Evolutionary conservation across 1,140 invertebrate species (phyloP), one percentile per base, ranked within the genome.

Genomic region (Drosophila busckii): DNA sequence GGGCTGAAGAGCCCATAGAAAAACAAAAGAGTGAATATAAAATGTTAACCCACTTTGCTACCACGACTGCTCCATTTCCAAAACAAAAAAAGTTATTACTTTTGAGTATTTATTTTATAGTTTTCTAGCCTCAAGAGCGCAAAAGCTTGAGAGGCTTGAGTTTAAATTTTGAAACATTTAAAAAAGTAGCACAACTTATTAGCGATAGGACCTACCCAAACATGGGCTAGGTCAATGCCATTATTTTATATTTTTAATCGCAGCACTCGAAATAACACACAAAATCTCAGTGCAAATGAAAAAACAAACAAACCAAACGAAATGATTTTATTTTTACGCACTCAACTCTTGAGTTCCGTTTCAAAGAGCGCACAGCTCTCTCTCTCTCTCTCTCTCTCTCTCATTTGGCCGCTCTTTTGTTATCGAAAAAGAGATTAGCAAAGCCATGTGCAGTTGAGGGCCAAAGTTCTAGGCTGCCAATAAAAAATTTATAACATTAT

Each of bases 31-130:
- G 9, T 2, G 17, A 10, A 41, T 8, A 16, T 3, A 13, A 69
- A 53, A 60, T 46, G 45, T 53, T 80, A 80, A 73, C 73, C 68
- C 68, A 80, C 58, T 82, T 80, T 61, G 52, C 53, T 28, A 28
- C 60, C 38, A 48, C 53, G 40, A 52, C 42, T 71, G 67, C 63
- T 54, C 34, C 56, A 48, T 64, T 67, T 70, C 46, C 70, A 73
- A 78, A 78, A 45, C 58, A 48, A 53, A 45, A 80, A 73, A 73
- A 68, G 59, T 64, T 80, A 64, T 80, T 73, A 73, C 55, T 52
- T 59, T 49, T 68, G 82, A 73, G 75, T 82, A 80, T 78, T 78
- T 78, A 68, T 68, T 69, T 75, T 68, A 46, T 63, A 73, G 68
- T 73, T 60, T 44, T 49, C n/a, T n/a, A n/a, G n/a, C n/a, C n/a